Base-by-base conservation (phyloP, 1,140 invertebrate species). In the Euwallacea similis region DNA sequence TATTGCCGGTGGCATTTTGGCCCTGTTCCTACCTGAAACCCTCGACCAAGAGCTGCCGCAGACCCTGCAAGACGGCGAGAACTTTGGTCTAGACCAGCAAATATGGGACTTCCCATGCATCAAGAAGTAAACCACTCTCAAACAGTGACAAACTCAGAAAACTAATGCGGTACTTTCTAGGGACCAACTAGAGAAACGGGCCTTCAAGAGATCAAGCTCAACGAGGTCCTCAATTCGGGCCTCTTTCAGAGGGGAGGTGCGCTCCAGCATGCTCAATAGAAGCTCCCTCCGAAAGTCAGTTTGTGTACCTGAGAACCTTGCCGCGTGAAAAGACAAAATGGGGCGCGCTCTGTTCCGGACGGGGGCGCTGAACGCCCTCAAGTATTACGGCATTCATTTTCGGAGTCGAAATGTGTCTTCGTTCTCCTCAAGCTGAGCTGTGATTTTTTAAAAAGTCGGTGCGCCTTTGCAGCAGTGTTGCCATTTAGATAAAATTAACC, bases 11-110 rank as follows among this genome's bases (percentile, higher is more conserved):
- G 93, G 91, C 8, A 55, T 90, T 0, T 77, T 94, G 2, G 87
- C 89, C 15, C 84, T 95, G 0, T 87, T 93, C 64, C 81, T 96
- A 7, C 93, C 93, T 0, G 94, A 96, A 83, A 95, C 93, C 0
- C 83, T 93, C 72, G 87, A 91, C 75, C 88, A 91, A 54, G 92
- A 93, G 74, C 82, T 95, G 64, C 93, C 93, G 0, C 91, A 94
- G 77, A 93, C 92, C 0, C 79, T 95, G 0, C 87, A 88, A 65
- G 93, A 95, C 78, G 93, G 92, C 7, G 93, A 95, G 83, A 86
- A 91, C 73, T 95, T 95, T 77, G 93, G 93, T 43, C 88, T 85
- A 54, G 85, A 91, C 67, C 92, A 93, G 77, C 87, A 85, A 74
- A 88, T 93, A 72, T 92, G 90, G 86, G 90, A 93, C 71, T 87